Conservation (phyloP, 2,113 vertebrate genomes). For the Synchiropus splendidus region DNA sequence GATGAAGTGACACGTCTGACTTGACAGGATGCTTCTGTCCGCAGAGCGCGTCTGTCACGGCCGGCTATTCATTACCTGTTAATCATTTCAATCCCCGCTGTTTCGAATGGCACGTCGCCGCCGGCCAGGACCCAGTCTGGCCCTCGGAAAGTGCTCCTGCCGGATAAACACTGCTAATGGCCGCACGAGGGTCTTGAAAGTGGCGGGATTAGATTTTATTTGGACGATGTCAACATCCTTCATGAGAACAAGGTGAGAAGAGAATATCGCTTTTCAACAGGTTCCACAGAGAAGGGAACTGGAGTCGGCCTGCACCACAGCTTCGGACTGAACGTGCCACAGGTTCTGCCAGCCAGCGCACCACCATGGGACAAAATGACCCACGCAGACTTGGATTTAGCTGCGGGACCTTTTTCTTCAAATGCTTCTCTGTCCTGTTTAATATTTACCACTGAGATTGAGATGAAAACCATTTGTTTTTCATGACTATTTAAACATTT, state of each 20-base stretch:
- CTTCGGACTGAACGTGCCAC: too few relatives aligned
- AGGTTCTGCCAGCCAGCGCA: too few relatives aligned
- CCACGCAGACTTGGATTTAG: too few relatives aligned
- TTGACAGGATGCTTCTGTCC: conserved; percentile 12
- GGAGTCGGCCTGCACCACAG: too few relatives aligned
- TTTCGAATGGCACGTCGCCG: background rate
- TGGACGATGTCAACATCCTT: conserved; percentile 6
- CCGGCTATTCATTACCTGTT: conserved; percentile 1
- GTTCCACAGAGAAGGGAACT: too few relatives aligned
- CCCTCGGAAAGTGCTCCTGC: conserved; percentile 6
- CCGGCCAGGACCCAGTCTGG: background rate
- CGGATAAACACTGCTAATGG: conserved; percentile 25
- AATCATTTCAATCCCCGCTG: conserved; percentile 3
- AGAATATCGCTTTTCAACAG: conserved; percentile 3
- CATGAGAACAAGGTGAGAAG: conserved; percentile 15
- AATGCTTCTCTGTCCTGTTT: too few relatives aligned
- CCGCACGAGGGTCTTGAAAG: conserved; percentile 14
- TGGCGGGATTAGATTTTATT: conserved; percentile 16
- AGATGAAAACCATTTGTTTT: too few relatives aligned
- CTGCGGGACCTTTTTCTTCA: too few relatives aligned
- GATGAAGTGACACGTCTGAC: conserved; percentile 4
- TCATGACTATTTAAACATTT: too few relatives aligned
- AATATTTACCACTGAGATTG: too few relatives aligned
- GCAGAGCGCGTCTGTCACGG: conserved; percentile 8
- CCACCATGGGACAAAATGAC: too few relatives aligned